Percentiles rank a stretch among this genome's conserved stretches.
Evolutionary conservation across 1,140 invertebrate species (phyloP).

Genomic region (Philopotamus ludificatus): DNA sequence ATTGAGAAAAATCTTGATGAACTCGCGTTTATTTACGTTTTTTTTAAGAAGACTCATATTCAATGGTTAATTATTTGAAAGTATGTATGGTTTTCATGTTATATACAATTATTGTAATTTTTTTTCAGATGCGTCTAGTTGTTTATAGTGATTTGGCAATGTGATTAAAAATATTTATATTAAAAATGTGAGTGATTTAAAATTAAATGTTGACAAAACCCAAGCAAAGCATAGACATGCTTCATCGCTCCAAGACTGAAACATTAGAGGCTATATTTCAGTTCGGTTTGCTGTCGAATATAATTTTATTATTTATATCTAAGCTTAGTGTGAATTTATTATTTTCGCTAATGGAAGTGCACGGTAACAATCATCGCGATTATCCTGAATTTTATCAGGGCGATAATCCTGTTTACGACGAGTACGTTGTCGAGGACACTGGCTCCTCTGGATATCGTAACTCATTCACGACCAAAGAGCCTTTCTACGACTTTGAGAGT

Average conservation of each 20-base stretch:
- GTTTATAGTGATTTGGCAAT: too few species aligned
- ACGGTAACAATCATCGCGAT: slow-evolving; percentile 23
- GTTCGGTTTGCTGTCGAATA: slow-evolving; percentile 1
- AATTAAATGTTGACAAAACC: not conserved
- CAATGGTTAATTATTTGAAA: too few species aligned
- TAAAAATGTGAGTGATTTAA: not conserved
- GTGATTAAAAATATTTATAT: too few species aligned
- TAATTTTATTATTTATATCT: not conserved
- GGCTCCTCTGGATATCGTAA: not conserved
- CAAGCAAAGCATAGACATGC: slow-evolving; percentile 12
- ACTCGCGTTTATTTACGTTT: too few species aligned
- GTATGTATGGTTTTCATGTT: too few species aligned
- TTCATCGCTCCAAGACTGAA: slow-evolving; percentile 11
- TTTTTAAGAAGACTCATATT: too few species aligned
- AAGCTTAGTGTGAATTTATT: slow-evolving; percentile 1
- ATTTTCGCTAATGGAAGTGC: not conserved
- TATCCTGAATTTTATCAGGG: slow-evolving; percentile 33
- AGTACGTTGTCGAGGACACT: slow-evolving; percentile 18
- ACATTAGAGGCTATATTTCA: not conserved
- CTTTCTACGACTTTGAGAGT: slow-evolving; percentile 29
- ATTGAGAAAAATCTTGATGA: too few species aligned
- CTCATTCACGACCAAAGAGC: slow-evolving; percentile 18
- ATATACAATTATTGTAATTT: too few species aligned
- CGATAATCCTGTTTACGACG: slow-evolving; percentile 26
- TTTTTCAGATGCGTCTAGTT: too few species aligned